phyloP scores from a whole-genome alignment of 2,797 vertebrate species.

The Limosa lapponica region DNA sequence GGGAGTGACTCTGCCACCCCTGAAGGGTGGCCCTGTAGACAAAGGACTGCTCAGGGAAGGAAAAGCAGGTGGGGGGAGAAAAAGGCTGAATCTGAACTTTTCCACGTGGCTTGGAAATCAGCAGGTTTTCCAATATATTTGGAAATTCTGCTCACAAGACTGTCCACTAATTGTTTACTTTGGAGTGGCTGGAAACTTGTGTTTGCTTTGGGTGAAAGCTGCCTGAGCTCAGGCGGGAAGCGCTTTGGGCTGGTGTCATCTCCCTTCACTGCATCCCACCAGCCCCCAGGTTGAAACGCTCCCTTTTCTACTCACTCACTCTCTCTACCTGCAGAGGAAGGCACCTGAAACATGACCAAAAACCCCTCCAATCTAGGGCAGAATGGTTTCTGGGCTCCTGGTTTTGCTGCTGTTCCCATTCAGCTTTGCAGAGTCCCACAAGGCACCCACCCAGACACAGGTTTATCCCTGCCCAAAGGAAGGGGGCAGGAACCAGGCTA shows the following conservation, averaged over 20 bases:
- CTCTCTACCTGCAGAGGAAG: not conserved
- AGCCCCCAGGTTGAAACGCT: not conserved
- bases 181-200: not conserved
- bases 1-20: not conserved
- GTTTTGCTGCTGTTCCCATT: not conserved
- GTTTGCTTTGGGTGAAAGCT: not conserved
- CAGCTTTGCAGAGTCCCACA: not conserved
- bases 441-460: not conserved
- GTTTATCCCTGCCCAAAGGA: not conserved
- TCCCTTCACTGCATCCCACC: accelerated
- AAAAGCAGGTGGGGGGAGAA: not conserved
- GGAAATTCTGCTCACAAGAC: not conserved
- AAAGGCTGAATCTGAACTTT: not conserved
- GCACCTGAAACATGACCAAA: not conserved
- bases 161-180: not conserved
- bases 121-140: not conserved
- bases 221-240: accelerated
- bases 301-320: not conserved
- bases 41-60: not conserved
- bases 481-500: not conserved
- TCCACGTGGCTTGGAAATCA: not conserved
- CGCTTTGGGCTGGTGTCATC: not conserved
- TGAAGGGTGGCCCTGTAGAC: accelerated
- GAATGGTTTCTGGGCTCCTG: not conserved
- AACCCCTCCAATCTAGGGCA: not conserved